Conservation (phyloP, 1,140 invertebrate species). For the Hylyphantes graminicola region DNA sequence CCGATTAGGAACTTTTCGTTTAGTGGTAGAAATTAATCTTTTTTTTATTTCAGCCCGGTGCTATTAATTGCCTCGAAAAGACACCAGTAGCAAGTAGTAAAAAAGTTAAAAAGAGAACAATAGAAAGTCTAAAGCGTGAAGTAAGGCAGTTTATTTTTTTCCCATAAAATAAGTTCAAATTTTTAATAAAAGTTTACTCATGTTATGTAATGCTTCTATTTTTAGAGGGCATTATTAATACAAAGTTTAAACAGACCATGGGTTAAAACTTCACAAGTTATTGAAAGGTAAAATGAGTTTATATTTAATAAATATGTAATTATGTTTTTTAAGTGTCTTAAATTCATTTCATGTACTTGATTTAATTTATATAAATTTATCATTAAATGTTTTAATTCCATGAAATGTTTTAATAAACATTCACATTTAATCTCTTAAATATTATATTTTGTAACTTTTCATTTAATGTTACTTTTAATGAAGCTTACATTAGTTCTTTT, state of each 20-base stretch:
- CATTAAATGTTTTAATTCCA: too few relatives aligned
- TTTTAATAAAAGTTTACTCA: background rate
- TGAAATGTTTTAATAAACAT: too few relatives aligned
- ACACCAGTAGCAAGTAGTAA: conserved; percentile 77
- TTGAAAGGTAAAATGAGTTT: conserved; percentile 44
- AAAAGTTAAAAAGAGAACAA: conserved; percentile 71
- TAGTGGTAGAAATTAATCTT: background rate
- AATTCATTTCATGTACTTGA: too few relatives aligned
- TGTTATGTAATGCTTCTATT: conserved; percentile 54
- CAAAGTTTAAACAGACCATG: conserved; percentile 85
- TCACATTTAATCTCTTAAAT: too few relatives aligned
- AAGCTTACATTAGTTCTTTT: too few relatives aligned
- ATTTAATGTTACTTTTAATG: too few relatives aligned
- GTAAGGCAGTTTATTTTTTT: conserved; percentile 68
- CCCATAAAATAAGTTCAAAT: background rate
- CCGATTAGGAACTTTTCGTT: too few relatives aligned
- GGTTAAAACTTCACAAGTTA: conserved; percentile 71
- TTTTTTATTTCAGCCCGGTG: conserved; percentile 74
- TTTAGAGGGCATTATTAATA: conserved; percentile 82
- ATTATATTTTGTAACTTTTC: too few relatives aligned
- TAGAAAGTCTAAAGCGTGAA: conserved; percentile 82
- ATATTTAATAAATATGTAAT: too few relatives aligned
- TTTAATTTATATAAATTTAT: too few relatives aligned
- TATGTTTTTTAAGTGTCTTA: too few relatives aligned
- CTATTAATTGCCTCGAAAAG: conserved; percentile 82